Evolutionary conservation across 2,888 invertebrate genomes (phyloP), one percentile per base, ranked within the genome.

Genomic region (Cecidostiba fungosa): DNA sequence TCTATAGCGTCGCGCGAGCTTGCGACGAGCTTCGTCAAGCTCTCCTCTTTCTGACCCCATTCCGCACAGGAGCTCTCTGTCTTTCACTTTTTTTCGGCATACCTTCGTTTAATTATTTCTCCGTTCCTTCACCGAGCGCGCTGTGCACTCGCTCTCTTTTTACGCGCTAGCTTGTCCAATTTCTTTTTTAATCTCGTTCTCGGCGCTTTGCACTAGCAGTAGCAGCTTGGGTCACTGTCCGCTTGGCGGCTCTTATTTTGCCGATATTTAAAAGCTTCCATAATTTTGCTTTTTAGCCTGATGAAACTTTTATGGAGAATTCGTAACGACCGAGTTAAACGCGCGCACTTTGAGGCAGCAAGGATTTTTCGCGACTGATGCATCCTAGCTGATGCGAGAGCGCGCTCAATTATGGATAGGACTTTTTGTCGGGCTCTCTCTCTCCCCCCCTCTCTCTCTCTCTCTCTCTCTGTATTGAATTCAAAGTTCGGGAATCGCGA

Each of bases 101-200:
- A 76, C 69, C 76, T 85, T 36, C 81, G 81, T 85, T 85, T 85
- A 85, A 85, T 85, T 85, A 81, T 82, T 85, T 85, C 73, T 39
- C 29, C 36, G 29, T 82, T 16, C 50, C 39, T 54, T 23, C 50
- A 29, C 16, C 39, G 36, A 26, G 14, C 66, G 14, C 3, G 36
- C 39, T 59, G 0, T 12, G 10, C n/a, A 50, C 29, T 16, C 74
- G 29, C 50, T 50, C 54, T 62, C 26, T 26, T 62, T 73, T 62
- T 66, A 23, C 77, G 36, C 62, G 36, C 23, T 50, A 23, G 69
- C 77, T 78, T 76, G 54, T 85, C 59, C 80, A 80, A 76, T 79
- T 80, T 85, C 76, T 84, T 84, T 79, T 84, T 84, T 79, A 84
- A 84, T 84, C 73, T 62, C 77, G 77, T 79, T 79, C 78, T 72